phyloP scores from a whole-genome alignment of 2,888 invertebrate species.

The Drosophila stalkeri region DNA sequence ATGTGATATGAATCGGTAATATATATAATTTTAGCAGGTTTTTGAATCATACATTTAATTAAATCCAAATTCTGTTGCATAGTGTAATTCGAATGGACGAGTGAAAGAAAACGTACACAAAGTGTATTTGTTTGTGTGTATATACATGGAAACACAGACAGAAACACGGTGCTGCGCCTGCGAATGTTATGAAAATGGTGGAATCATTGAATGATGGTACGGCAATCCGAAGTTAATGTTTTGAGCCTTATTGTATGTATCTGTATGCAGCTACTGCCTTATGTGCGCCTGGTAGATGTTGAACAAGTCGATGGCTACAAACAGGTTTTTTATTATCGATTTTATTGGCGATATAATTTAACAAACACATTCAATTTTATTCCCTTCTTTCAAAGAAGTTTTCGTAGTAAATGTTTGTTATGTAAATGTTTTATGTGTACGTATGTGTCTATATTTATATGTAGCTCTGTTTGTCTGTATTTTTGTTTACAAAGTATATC shows the following conservation, averaged over 20 bases:
- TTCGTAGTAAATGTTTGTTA: too few relatives aligned
- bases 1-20: too few relatives aligned
- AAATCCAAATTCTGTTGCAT: background rate
- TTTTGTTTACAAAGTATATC: too few relatives aligned
- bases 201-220: constrained; percentile 46
- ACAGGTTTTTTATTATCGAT: constrained; percentile 75
- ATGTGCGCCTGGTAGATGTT: constrained; percentile 80
- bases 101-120: too few relatives aligned
- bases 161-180: background rate
- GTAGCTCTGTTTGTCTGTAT: too few relatives aligned
- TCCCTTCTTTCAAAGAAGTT: too few relatives aligned
- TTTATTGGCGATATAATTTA: constrained; percentile 60
- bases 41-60: too few relatives aligned
- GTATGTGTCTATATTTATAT: too few relatives aligned
- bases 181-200: constrained; percentile 1
- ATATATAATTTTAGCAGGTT: too few relatives aligned
- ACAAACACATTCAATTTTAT: too few relatives aligned
- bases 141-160: background rate
- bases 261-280: constrained; percentile 37
- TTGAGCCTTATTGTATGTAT: background rate
- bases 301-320: constrained; percentile 83
- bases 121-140: background rate
- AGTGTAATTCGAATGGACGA: constrained; percentile 1
- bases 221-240: constrained; percentile 15
- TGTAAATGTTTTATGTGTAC: too few relatives aligned